Evolutionary conservation across 2,888 invertebrate genomes (phyloP), one percentile per base, ranked within the genome.

Genomic region (Lagria hirta): DNA sequence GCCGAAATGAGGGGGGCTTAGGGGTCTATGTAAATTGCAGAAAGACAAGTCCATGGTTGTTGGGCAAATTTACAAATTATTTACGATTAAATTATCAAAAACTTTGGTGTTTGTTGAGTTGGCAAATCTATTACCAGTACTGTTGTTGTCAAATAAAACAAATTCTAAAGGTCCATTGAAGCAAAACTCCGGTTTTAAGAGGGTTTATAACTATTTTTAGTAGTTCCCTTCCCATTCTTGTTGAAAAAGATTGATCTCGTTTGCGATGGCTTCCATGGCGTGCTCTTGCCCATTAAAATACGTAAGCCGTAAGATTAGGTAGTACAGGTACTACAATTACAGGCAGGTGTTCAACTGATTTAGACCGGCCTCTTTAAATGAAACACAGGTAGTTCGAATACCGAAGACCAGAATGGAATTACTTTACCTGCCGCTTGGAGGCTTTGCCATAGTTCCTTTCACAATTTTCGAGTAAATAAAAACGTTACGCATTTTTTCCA

Each of bases 291-390:
- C 30, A 43, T 43, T 48, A 48, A 43, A 43, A 33, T 43, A 48
- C 42, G 43, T 47, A 43, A 43, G 38, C 32, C 27, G 7, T 28
- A 45, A 42, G 42, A 42, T 48, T 48, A 48, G 48, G 43, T 46
- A 36, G 46, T 38, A 43, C 42, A 38, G 43, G 48, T 48, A 48
- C 47, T 41, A 47, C 48, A 48, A 48, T 48, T 48, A 48, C 48
- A 42, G 48, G 48, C 48, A 48, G 48, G 48, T 48, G 48, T 48
- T 43, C 43, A 43, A 22, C 30, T 43, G 48, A 43, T 48, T 38
- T 46, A 46, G 42, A 45, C 40, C 34, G 46, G 41, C 46, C 43
- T 47, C 37, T 47, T 41, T 47, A 33, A 47, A 47, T 47, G 42
- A 47, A 42, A 47, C 37, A 48, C 48, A 48, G 48, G 43, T 46